Conservation (phyloP, 2,888 invertebrate genomes). For the Trichopria drosophilae region DNA sequence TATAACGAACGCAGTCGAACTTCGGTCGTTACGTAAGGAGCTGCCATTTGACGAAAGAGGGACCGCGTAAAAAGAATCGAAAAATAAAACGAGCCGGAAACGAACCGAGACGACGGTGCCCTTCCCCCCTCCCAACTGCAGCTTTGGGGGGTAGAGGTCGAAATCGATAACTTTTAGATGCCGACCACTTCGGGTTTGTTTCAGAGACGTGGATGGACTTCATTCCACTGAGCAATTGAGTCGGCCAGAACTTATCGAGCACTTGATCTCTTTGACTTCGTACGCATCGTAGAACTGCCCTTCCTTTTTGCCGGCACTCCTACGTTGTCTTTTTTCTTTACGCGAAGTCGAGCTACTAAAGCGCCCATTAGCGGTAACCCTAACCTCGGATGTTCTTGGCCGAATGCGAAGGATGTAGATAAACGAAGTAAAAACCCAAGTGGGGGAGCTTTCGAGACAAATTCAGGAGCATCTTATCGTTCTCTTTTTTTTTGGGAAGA, state of each 20-base stretch:
- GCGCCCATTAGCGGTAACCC: constrained; percentile 27
- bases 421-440: too few relatives aligned
- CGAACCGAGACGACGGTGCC: too few relatives aligned
- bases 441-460: too few relatives aligned
- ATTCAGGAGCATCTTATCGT: too few relatives aligned
- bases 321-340: constrained; percentile 7
- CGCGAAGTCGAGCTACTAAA: not conserved
- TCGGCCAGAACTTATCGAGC: constrained; percentile 19
- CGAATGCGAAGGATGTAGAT: constrained; percentile 17
- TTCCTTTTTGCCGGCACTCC: constrained; percentile 8
- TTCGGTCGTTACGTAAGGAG: constrained; percentile 25
- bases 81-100: too few relatives aligned
- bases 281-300: too few relatives aligned
- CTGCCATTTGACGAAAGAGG: constrained; percentile 14
- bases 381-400: constrained; percentile 2
- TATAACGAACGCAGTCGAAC: constrained; percentile 22
- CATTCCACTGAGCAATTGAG: constrained; percentile 24
- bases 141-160: constrained; percentile 10
- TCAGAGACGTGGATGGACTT: constrained; percentile 23
- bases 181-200: too few relatives aligned
- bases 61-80: not conserved
- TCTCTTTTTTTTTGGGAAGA: too few relatives aligned
- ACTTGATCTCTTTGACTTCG: constrained; percentile 12
- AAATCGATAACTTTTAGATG: too few relatives aligned
- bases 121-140: constrained; percentile 2